Evolutionary conservation across 1,140 invertebrate genomes (phyloP).

Genomic region (Saccostrea echinata): DNA sequence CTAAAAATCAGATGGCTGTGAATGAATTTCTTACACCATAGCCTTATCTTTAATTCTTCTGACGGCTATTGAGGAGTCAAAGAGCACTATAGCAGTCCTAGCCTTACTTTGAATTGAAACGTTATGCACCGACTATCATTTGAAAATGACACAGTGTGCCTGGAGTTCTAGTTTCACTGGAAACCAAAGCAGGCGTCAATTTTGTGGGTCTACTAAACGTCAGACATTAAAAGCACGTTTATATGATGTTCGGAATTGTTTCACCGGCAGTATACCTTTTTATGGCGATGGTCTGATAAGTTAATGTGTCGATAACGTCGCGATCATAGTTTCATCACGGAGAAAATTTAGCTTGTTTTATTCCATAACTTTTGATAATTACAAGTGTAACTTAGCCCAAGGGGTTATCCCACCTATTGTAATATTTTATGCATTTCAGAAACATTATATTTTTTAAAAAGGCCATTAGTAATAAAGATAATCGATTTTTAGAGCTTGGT

Average conservation of each 20-base stretch:
- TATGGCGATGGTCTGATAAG: not conserved
- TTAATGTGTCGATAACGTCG: not conserved
- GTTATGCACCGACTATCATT: too few species aligned
- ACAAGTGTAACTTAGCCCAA: not conserved
- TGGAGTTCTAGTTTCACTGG: too few species aligned
- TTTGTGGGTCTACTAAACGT: too few species aligned
- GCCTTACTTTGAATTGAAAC: too few species aligned
- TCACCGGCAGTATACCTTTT: not conserved
- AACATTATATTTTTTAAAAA: not conserved
- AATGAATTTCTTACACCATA: too few species aligned
- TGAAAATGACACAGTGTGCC: too few species aligned
- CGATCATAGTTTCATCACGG: not conserved
- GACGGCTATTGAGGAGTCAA: too few species aligned
- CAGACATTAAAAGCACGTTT: not conserved
- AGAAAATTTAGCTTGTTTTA: not conserved
- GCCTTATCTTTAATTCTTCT: too few species aligned
- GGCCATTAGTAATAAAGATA: not conserved
- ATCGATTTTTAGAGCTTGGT: not conserved
- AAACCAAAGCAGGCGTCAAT: too few species aligned
- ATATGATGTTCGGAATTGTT: not conserved
- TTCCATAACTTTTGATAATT: slow-evolving; percentile 11
- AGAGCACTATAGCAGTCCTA: too few species aligned
- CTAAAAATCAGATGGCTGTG: too few species aligned
- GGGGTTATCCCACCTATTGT: not conserved
- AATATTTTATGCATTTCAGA: not conserved